phyloP scores from a whole-genome alignment of 2,113 vertebrate genomes.

The Cyprinodon brontotheroides region DNA sequence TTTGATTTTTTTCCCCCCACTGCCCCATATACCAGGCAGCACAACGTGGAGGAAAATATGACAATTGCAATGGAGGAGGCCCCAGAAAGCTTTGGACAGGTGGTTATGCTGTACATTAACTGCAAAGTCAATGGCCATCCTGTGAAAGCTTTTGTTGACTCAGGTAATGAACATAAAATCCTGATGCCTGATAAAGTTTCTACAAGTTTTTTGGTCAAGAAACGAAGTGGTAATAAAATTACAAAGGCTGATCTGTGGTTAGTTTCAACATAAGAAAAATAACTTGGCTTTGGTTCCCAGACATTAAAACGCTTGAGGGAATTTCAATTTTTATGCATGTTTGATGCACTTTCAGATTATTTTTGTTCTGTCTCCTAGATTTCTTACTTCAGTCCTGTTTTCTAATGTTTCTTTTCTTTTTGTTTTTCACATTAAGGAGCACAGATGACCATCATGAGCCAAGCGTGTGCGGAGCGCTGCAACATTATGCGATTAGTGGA shows the following conservation, averaged over 20 bases:
- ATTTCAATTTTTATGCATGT: not conserved
- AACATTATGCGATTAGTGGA: constrained; percentile 99
- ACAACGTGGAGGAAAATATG: constrained; percentile 99
- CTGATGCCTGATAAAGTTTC: constrained; percentile 7
- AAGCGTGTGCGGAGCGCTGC: constrained; percentile 96
- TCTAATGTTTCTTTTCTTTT: not conserved
- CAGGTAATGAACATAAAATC: constrained; percentile 80
- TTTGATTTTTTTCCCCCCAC: not conserved
- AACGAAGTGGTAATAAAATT: constrained; percentile 1
- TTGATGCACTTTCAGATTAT: not conserved
- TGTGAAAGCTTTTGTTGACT: constrained; percentile 98
- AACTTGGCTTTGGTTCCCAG: not conserved
- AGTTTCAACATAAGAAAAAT: not conserved
- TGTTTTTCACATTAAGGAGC: constrained; percentile 81
- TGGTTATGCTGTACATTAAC: constrained; percentile 99
- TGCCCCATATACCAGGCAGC: constrained; percentile 83
- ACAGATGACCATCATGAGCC: constrained; percentile 99
- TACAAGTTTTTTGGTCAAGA: constrained; percentile 2
- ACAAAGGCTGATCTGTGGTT: not conserved
- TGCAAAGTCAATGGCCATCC: constrained; percentile 98
- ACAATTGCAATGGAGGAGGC: constrained; percentile 99
- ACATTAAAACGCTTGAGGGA: not conserved
- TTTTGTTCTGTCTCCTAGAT: not conserved
- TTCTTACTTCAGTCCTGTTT: not conserved
- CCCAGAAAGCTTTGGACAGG: constrained; percentile 97